These are phyloP conservation scores for Calliphora vicina DNA, from an alignment of 1,140 invertebrate species.

Conservation along the genomic window DNA sequence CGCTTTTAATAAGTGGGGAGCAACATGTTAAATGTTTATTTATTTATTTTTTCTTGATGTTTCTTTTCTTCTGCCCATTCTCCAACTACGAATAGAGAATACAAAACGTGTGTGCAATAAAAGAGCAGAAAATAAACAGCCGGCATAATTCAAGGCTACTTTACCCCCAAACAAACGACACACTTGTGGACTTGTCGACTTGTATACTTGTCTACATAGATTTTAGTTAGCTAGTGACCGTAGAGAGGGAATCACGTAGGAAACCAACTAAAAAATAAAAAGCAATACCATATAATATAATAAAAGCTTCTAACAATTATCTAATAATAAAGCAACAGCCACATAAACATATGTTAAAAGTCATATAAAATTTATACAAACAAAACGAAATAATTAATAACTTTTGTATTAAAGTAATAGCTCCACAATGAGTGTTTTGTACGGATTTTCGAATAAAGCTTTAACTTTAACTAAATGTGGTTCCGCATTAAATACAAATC, in stretches of 20 bases:
- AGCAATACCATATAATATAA: neutral
- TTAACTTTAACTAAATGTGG: neutral
- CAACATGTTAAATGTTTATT: neutral
- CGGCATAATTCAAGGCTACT: neutral
- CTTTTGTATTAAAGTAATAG: no score
- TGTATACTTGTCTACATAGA: neutral
- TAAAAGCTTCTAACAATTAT: neutral
- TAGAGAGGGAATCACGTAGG: neutral
- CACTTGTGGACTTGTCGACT: neutral
- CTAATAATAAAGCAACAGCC: no score
- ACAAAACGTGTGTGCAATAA: neutral
- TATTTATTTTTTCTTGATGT: neutral
- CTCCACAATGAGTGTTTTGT: neutral
- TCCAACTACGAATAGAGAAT: neutral
- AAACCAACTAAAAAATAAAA: neutral
- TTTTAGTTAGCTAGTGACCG: neutral
- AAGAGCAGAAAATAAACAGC: neutral
- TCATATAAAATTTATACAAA: neutral
- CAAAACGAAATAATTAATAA: neutral
- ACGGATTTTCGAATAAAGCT: neutral
- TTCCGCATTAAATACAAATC: neutral
- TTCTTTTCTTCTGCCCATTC: neutral
- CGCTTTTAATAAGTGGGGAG: neutral
- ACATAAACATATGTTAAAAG: neutral
- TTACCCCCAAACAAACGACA: neutral